phyloP scores from a whole-genome alignment of 2,888 invertebrate genomes.

The Liopterus haemorrhoidalis region DNA sequence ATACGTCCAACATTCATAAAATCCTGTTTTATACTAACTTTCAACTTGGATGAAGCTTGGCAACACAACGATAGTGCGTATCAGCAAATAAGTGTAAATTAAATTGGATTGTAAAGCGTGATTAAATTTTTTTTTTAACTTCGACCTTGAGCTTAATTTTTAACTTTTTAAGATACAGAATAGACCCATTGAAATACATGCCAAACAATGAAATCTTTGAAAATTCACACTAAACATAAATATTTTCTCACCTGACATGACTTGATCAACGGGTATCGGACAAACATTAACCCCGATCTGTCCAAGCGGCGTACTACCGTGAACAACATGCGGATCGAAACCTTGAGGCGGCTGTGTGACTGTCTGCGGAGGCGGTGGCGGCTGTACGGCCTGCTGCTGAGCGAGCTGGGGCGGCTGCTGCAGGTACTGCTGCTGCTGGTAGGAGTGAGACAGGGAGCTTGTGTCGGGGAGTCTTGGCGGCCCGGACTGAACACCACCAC shows the following conservation, averaged over 20 bases:
- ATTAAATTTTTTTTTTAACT: no score
- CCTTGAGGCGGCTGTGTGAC: slow-evolving; percentile 44
- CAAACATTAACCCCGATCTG: slow-evolving; percentile 67
- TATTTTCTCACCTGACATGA: slow-evolving; percentile 48
- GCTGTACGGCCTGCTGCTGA: slow-evolving; percentile 41
- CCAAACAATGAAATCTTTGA: no score
- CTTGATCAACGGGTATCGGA: slow-evolving; percentile 48
- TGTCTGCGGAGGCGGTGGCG: slow-evolving; percentile 35
- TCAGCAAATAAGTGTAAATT: no score
- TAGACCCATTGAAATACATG: no score
- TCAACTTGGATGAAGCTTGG: no score
- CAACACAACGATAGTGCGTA: no score
- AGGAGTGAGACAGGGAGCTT: slow-evolving; percentile 6
- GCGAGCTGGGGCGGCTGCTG: slow-evolving; percentile 35
- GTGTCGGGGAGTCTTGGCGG: slow-evolving; percentile 10
- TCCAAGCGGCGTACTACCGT: slow-evolving; percentile 74
- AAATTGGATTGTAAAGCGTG: no score
- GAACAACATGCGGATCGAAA: slow-evolving; percentile 53
- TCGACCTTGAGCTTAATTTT: no score
- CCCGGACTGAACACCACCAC: slow-evolving; percentile 8
- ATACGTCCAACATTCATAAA: no score
- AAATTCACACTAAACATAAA: no score
- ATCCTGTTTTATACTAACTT: no score
- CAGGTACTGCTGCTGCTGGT: slow-evolving; percentile 17
- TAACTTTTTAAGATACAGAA: no score